Evolutionary conservation across 2,113 vertebrate genomes (phyloP).

Genomic region (Paradisaea rubra): DNA sequence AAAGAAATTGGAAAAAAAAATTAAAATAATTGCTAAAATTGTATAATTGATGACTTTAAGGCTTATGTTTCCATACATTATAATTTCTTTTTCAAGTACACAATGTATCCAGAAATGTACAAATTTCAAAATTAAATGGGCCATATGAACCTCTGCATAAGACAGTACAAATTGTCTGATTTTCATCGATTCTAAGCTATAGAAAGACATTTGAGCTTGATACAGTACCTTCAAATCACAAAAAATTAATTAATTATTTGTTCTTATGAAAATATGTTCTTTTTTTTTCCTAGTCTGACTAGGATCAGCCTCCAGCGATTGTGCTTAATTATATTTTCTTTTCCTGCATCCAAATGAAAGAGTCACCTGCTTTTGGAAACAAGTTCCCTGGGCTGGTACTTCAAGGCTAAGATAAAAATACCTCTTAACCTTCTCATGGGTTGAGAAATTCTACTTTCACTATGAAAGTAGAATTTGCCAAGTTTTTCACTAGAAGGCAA

Average conservation of each 20-base stretch:
- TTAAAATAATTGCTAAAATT: not conserved
- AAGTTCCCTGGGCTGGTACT: not conserved
- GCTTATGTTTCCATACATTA: not conserved
- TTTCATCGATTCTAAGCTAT: not conserved
- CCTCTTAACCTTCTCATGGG: not conserved
- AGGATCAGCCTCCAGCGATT: not conserved
- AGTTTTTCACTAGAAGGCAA: not conserved
- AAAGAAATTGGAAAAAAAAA: not conserved
- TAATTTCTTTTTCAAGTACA: not conserved
- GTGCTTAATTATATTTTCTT: not conserved
- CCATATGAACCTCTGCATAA: not conserved
- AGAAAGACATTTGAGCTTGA: not conserved
- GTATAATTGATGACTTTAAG: not conserved
- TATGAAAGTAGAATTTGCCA: not conserved
- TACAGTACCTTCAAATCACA: not conserved
- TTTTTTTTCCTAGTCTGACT: not conserved
- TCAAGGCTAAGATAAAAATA: not conserved
- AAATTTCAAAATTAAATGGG: not conserved
- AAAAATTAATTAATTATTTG: not conserved
- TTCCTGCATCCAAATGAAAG: not conserved
- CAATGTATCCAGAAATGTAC: not conserved
- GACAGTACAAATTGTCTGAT: not conserved
- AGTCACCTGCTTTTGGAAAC: not conserved
- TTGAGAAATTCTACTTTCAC: not conserved
- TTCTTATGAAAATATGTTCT: not conserved